Evolutionary conservation across 2,888 invertebrate genomes (phyloP).

Genomic region (Ceraclea dissimilis): DNA sequence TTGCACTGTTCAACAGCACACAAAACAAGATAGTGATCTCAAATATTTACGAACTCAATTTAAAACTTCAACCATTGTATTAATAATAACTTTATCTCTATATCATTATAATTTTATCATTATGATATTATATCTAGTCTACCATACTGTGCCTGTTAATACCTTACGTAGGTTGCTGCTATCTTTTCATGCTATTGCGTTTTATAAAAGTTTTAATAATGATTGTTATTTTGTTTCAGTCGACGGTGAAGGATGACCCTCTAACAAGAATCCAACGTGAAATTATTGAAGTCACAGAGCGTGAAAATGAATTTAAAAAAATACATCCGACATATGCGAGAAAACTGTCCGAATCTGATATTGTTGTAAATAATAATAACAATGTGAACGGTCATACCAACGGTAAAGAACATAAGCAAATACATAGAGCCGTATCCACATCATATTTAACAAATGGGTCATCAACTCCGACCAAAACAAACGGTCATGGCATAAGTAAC

Average conservation of each 20-base stretch:
- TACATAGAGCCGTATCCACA: constrained; percentile 43
- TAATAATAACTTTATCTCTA: no score
- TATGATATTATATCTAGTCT: not conserved
- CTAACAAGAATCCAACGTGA: constrained; percentile 80
- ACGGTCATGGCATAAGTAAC: constrained; percentile 35
- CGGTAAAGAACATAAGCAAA: constrained; percentile 29
- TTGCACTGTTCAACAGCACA: constrained; percentile 14
- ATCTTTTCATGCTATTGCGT: no score
- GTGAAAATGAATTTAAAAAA: constrained; percentile 73
- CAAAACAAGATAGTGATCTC: constrained; percentile 22
- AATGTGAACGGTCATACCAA: constrained; percentile 35
- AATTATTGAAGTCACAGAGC: constrained; percentile 76
- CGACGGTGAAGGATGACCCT: constrained; percentile 59
- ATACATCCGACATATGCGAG: constrained; percentile 46
- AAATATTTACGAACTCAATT: constrained; percentile 21
- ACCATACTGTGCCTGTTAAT: not conserved
- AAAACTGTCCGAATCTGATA: constrained; percentile 43
- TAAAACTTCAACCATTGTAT: constrained; percentile 7
- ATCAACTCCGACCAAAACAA: constrained; percentile 30
- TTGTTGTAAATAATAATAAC: constrained; percentile 41
- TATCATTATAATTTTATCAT: not conserved
- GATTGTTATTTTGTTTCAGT: constrained; percentile 38
- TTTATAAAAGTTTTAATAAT: constrained; percentile 5
- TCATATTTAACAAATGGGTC: constrained; percentile 39
- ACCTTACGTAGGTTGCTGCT: not conserved